Base-by-base conservation (phyloP, 2,888 invertebrate species). In the Ecliptopera silaceata region DNA sequence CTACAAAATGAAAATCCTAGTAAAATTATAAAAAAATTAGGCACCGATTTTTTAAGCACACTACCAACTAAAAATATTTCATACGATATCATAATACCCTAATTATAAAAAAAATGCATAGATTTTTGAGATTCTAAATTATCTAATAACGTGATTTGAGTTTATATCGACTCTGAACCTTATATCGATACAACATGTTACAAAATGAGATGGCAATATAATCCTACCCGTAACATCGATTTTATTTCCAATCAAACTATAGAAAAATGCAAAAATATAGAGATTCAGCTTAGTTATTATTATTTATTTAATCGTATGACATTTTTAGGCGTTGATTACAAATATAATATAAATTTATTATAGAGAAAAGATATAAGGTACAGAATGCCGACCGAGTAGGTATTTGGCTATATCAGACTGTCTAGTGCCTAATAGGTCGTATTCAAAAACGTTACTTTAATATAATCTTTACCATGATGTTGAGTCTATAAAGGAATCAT, bases 41-140 rank as follows among this genome's bases (percentile, higher is more conserved):
- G 86, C 87, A 86, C 87, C 80, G 71, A 75, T 78, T 74, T 79
- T 77, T 72, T 65, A 78, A 86, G 86, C 86, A 66, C 77, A 72
- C 84, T 86, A 86, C 79, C 12, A 60, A 72, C 81, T 84, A 84
- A 65, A 61, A 62, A 46, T 56, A 60, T 57, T 48, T 44, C 45
- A 22, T 22, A 22, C 6, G 60, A 60, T 55, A 47, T 64, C 6
- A 34, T 58, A 65, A 65, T 63, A 44, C 69, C 66, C 66, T 68
- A 74, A 67, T 65, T 55, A 53, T 29, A 58, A 38, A 52, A 65
- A 59, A 66, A 56, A 66, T 63, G 63, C 68, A 63, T 68, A 64
- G 68, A 64, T 64, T 46, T 32, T 56, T 29, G 54, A 52, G 11
- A 55, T 59, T 47, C 58, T 56, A 57, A 62, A 66, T 61, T 53